These are phyloP conservation scores for Saturnia pavonia DNA, from an alignment of 2,888 invertebrate genomes.

Conservation along the genomic window DNA sequence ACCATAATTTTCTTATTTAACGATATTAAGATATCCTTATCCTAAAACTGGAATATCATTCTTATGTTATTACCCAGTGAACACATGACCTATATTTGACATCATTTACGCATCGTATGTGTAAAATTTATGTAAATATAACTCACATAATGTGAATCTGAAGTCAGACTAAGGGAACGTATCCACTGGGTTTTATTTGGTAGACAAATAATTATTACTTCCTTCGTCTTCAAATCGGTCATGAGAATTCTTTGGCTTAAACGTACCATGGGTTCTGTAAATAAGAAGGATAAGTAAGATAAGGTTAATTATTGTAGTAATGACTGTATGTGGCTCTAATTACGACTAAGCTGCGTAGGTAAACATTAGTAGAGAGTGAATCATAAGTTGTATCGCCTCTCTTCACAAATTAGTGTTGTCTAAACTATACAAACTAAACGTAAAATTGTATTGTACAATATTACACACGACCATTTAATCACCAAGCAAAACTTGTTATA, in stretches of 20 bases:
- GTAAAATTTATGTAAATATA: no score
- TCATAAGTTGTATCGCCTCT: background rate
- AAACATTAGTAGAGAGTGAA: background rate
- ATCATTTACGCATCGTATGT: no score
- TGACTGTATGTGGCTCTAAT: background rate
- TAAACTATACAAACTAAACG: no score
- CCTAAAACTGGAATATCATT: background rate
- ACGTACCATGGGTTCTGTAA: constrained; percentile 47
- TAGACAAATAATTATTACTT: background rate
- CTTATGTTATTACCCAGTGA: background rate
- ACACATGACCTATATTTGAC: no score
- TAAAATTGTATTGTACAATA: no score
- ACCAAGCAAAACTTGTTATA: no score
- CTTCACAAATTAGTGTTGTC: background rate
- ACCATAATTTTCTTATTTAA: background rate
- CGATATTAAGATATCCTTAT: background rate
- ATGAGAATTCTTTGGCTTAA: constrained; percentile 62
- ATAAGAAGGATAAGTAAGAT: constrained; percentile 31
- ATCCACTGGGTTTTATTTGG: no score
- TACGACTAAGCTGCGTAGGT: background rate
- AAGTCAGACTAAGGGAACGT: no score
- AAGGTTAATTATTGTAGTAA: constrained; percentile 9
- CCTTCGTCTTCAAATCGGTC: constrained; percentile 25
- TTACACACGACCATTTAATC: no score
- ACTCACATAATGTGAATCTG: no score